Evolutionary conservation across 2,113 vertebrate species (phyloP).

Genomic region (Percopsis transmontana): DNA sequence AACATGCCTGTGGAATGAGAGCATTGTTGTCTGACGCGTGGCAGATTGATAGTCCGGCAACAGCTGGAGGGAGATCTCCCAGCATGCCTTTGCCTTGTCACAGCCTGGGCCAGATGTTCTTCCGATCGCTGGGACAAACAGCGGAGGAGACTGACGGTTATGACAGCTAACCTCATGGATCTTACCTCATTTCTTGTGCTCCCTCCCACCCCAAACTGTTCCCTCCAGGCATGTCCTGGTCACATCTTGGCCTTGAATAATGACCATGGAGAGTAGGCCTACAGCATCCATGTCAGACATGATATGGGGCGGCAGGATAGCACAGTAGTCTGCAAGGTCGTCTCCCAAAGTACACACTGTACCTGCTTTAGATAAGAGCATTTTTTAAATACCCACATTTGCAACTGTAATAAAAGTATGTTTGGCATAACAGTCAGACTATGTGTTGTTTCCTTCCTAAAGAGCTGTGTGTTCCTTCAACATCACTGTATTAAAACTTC

Average conservation of each 20-base stretch:
- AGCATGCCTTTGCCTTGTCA: conserved; percentile 21
- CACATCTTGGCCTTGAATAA: conserved; percentile 10
- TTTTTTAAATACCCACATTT: too few species aligned
- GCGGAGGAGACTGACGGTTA: conserved; percentile 1
- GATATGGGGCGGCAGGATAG: too few species aligned
- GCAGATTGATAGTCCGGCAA: conserved; percentile 59
- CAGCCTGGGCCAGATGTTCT: conserved; percentile 53
- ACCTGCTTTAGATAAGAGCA: too few species aligned
- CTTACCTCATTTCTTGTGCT: conserved; percentile 33
- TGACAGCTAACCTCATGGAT: conserved; percentile 24
- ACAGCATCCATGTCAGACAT: too few species aligned
- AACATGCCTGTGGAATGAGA: conserved; percentile 58
- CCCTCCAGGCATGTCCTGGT: conserved; percentile 5
- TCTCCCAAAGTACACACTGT: too few species aligned
- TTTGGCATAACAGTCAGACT: neutral
- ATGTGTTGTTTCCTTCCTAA: conserved; percentile 21
- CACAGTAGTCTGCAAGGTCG: too few species aligned
- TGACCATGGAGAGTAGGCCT: neutral
- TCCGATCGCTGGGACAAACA: conserved; percentile 27
- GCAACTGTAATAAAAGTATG: neutral
- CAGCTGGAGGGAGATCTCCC: conserved; percentile 38
- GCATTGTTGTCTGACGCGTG: conserved; percentile 38
- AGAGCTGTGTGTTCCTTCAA: neutral
- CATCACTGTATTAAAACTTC: conserved; percentile 6
- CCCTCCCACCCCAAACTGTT: neutral